A percentile compares a stretch with the other conserved stretches of the same genome.
These are phyloP conservation scores for Characodon lateralis DNA, from an alignment of 2,797 vertebrate species.

Conservation along the genomic window DNA sequence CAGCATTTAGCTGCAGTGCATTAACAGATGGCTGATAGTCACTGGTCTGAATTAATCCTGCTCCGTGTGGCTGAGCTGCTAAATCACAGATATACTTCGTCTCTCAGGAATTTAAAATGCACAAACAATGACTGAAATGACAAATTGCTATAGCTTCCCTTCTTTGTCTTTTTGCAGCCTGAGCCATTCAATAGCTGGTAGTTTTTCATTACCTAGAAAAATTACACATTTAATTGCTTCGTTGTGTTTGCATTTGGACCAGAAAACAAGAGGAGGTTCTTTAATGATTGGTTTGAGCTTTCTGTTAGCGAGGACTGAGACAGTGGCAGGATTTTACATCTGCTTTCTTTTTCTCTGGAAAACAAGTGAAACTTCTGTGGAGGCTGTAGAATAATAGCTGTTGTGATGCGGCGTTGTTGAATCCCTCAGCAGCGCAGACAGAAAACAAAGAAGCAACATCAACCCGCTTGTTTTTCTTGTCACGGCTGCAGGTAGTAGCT, in stretches of 20 bases:
- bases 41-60: background rate
- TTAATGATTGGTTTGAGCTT: slow-evolving; percentile 1
- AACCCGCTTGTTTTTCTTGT: background rate
- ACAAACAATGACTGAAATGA: background rate
- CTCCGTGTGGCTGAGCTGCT: background rate
- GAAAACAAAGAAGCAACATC: background rate
- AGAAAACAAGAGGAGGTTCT: background rate
- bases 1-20: background rate
- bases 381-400: background rate
- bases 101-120: slow-evolving; percentile 4
- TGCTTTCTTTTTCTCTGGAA: background rate
- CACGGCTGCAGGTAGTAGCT: slow-evolving; percentile 3
- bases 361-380: background rate
- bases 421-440: background rate
- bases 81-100: background rate
- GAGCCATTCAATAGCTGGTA: background rate
- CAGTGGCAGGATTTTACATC: background rate
- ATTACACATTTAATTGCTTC: background rate
- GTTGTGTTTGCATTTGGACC: background rate
- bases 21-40: background rate
- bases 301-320: background rate
- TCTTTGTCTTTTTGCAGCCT: slow-evolving; percentile 5
- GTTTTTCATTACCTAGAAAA: background rate
- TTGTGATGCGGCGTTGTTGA: background rate
- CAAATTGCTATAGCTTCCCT: background rate